These are phyloP conservation scores for Saccostrea cuccullata DNA, from an alignment of 1,140 invertebrate genomes.

Conservation along the genomic window DNA sequence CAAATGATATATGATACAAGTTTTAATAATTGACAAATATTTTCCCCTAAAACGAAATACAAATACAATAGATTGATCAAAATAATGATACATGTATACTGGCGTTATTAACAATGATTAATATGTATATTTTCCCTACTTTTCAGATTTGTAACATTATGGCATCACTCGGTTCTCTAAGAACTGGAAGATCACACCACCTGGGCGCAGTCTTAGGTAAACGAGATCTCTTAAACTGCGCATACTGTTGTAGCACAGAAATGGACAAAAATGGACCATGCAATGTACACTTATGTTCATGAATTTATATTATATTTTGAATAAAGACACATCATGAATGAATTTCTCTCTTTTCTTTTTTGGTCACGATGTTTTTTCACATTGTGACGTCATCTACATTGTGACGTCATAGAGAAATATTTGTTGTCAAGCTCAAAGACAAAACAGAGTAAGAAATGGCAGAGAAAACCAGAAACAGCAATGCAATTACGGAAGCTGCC, in stretches of 20 bases:
- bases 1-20: no score
- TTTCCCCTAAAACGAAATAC: no score
- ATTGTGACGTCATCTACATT: background rate
- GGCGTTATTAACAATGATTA: no score
- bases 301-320: background rate
- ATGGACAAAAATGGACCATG: background rate
- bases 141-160: background rate
- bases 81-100: no score
- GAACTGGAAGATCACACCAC: background rate
- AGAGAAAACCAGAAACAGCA: background rate
- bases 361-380: background rate
- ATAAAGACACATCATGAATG: background rate
- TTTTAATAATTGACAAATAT: no score
- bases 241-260: conserved; percentile 7
- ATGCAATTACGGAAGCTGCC: background rate
- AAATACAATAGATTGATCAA: no score
- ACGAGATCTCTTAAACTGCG: background rate
- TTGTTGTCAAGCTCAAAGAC: background rate
- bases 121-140: no score
- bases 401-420: no score
- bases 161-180: background rate
- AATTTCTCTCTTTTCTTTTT: background rate
- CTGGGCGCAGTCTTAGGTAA: background rate
- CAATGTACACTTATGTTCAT: background rate
- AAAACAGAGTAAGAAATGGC: background rate